Evolutionary conservation across 2,797 vertebrate genomes (phyloP), one percentile per base, ranked within the genome.

Genomic region (Anisognathus igniventris): DNA sequence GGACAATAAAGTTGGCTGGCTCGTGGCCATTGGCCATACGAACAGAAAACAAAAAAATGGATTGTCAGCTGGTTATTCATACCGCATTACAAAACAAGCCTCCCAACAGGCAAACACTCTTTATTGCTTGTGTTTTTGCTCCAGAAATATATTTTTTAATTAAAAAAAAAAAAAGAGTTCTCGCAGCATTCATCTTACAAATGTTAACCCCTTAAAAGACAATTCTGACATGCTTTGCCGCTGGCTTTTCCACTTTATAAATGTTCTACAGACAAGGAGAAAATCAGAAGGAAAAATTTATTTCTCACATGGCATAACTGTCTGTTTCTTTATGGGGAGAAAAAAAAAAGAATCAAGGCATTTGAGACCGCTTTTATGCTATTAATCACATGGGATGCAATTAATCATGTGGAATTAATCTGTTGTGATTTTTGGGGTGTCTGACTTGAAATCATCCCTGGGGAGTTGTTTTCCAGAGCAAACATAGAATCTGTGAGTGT

Each of bases 1-100:
- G 97, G 97, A 97, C 96, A 97, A 97, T 97, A 97, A 97, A 97
- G 96, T 97, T 97, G 94, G 95, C 96, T 97, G 95, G 93, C 96
- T 96, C 48, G 4, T 97, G 92, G 97, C 97, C 97, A 96, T 93
- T 95, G 96, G 95, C 96, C 96, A 85, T 94, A 93, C 3, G 92
- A 96, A 93, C 86, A 89, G 93, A 93, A 96, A 95, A 93, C 95
- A 92, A 71, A 91, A 96, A 95, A 92, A 0, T 0, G 84, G 93
- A 95, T 96, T 97, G 96, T 97, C 96, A 96, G 94, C 95, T 97
- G 94, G 95, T 97, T 97, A 97, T 97, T 97, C 96, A 97, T 95
- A 93, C 95, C 0, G 11, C 94, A 88, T 96, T 95, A 97, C 95
- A 97, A 97, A 97, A 97, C 96, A 96, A 97, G 96, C 42, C 93